phyloP scores from a whole-genome alignment of 2,797 vertebrate genomes.

The Chiloscyllium punctatum region DNA sequence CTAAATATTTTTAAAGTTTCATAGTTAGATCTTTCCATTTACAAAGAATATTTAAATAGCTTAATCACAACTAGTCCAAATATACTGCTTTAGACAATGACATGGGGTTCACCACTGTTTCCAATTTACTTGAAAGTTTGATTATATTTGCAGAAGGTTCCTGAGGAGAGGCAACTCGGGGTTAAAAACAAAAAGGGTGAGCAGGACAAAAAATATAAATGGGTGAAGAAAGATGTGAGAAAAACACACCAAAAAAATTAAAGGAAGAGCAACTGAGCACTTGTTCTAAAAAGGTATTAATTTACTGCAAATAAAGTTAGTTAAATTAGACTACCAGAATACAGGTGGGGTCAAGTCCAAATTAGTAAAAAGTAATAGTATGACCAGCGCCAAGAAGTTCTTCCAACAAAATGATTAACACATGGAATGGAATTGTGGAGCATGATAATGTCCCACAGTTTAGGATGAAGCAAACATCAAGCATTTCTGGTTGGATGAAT shows the following conservation, averaged over 20 bases:
- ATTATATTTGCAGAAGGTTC: not conserved
- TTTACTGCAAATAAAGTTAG: not conserved
- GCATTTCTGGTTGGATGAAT: not conserved
- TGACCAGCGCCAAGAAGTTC: not conserved
- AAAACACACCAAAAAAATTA: not conserved
- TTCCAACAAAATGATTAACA: not conserved
- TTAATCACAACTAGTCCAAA: not conserved
- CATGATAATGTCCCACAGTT: not conserved
- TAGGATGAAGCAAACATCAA: not conserved
- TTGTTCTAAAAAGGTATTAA: not conserved
- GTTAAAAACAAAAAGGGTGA: not conserved
- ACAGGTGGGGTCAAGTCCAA: not conserved
- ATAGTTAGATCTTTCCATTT: not conserved
- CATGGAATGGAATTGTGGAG: not conserved
- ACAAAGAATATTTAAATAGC: not conserved
- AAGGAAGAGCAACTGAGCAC: not conserved
- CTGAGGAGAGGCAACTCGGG: not conserved
- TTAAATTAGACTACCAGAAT: not conserved
- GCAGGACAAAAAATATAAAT: not conserved
- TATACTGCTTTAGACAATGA: not conserved
- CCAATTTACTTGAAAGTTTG: not conserved
- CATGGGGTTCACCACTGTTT: not conserved
- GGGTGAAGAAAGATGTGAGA: not conserved
- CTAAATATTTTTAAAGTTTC: not conserved
- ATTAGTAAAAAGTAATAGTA: not conserved